Conservation (phyloP, 2,888 invertebrate species). For the Isotomurus palustris region DNA sequence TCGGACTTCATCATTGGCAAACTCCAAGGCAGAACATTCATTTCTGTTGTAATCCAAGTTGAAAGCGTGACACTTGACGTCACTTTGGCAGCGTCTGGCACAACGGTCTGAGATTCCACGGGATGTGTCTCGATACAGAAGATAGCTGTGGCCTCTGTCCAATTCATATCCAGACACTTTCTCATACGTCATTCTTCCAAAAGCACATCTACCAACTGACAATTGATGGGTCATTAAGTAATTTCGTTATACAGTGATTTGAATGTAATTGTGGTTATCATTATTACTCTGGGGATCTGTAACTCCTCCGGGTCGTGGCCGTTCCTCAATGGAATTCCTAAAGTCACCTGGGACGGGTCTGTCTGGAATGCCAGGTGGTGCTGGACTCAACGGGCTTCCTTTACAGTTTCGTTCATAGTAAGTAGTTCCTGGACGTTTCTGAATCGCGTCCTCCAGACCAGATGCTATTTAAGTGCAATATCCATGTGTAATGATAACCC, state of each 20-base stretch:
- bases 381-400: slow-evolving; percentile 17
- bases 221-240: not conserved
- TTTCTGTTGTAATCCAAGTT: slow-evolving; percentile 51
- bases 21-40: slow-evolving; percentile 49
- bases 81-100: slow-evolving; percentile 49
- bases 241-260: not conserved
- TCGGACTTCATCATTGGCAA: slow-evolving; percentile 47
- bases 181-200: slow-evolving; percentile 49
- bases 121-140: slow-evolving; percentile 48
- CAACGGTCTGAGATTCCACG: slow-evolving; percentile 51
- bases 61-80: slow-evolving; percentile 50
- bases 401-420: slow-evolving; percentile 49
- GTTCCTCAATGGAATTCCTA: slow-evolving; percentile 42
- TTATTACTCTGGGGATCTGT: slow-evolving; percentile 45
- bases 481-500: no score
- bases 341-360: slow-evolving; percentile 33
- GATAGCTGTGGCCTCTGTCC: slow-evolving; percentile 47
- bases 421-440: slow-evolving; percentile 49
- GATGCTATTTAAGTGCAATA: slow-evolving; percentile 25
- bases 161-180: slow-evolving; percentile 50
- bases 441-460: slow-evolving; percentile 47
- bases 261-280: not conserved
- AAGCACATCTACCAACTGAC: slow-evolving; percentile 47
- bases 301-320: slow-evolving; percentile 41
- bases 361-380: slow-evolving; percentile 35